phyloP scores from a whole-genome alignment of 2,797 vertebrate genomes.

The Pangasius krempfi region DNA sequence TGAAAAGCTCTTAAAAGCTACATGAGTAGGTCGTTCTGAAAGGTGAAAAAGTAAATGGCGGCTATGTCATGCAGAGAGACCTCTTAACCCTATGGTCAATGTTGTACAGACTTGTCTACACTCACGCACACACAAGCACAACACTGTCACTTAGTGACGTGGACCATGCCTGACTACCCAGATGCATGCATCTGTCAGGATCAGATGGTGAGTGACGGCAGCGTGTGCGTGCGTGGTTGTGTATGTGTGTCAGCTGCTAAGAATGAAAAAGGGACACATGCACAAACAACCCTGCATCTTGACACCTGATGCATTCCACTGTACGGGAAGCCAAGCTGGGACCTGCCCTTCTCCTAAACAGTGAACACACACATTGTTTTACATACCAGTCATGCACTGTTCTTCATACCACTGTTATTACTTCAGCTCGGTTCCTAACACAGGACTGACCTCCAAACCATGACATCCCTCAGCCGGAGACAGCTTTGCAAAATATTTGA shows the following conservation, averaged over 20 bases:
- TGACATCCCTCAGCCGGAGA: background rate
- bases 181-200: slow-evolving; percentile 48
- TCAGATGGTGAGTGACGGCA: slow-evolving; percentile 39
- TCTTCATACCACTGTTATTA: background rate
- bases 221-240: background rate
- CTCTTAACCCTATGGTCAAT: background rate
- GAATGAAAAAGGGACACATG: slow-evolving; percentile 10
- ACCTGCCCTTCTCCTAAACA: background rate
- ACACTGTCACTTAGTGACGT: slow-evolving; percentile 17
- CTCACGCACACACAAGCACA: background rate
- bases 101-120: slow-evolving; percentile 25
- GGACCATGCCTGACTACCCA: slow-evolving; percentile 39
- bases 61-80: slow-evolving; percentile 27
- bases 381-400: background rate
- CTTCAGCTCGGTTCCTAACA: background rate
- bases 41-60: slow-evolving; percentile 35
- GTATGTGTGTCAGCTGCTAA: slow-evolving; percentile 9
- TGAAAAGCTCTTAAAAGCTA: slow-evolving; percentile 35
- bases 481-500: background rate
- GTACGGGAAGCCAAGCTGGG: background rate
- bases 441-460: background rate
- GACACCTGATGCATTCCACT: slow-evolving; percentile 26
- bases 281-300: slow-evolving; percentile 6
- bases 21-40: slow-evolving; percentile 30
- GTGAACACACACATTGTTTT: background rate